Percentiles rank a stretch among this genome's conserved stretches.
These are phyloP conservation scores for Nemoura dubitans DNA, from an alignment of 2,888 invertebrate species.

Conservation along the genomic window DNA sequence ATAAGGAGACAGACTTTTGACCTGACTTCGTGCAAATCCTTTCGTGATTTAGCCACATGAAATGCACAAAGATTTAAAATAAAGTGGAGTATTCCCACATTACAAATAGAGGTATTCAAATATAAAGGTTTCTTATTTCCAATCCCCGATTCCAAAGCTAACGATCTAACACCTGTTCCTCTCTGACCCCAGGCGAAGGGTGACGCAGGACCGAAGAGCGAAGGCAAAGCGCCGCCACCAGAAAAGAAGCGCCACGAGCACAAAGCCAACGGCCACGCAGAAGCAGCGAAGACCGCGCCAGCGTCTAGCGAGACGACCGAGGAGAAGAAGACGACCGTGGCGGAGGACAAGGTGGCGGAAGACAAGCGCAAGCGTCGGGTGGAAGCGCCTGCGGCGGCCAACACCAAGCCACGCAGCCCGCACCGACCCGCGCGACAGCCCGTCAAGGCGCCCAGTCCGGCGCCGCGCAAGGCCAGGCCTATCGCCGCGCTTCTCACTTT, in stretches of 20 bases:
- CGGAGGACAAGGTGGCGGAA: slow-evolving; percentile 59
- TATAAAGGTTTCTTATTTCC: no score
- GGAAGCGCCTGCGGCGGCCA: slow-evolving; percentile 54
- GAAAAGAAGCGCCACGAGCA: slow-evolving; percentile 50
- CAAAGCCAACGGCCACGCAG: slow-evolving; percentile 40
- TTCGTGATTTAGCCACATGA: no score
- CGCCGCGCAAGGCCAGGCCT: slow-evolving; percentile 58
- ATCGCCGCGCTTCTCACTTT: slow-evolving; percentile 76
- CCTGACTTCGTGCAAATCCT: no score
- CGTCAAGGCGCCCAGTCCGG: slow-evolving; percentile 43
- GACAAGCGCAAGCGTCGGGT: slow-evolving; percentile 60
- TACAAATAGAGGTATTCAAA: no score
- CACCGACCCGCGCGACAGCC: slow-evolving; percentile 33
- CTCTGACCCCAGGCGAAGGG: slow-evolving; percentile 59
- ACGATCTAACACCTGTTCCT: no score
- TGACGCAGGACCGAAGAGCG: slow-evolving; percentile 56
- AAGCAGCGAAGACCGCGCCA: neutral
- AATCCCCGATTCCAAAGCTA: no score
- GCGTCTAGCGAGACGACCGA: slow-evolving; percentile 47
- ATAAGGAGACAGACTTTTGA: no score
- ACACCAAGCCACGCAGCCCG: slow-evolving; percentile 37
- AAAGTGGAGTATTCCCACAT: no score
- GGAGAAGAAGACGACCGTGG: slow-evolving; percentile 56
- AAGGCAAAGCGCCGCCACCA: slow-evolving; percentile 58
- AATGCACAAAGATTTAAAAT: no score